These are phyloP conservation scores for Leptogaster cylindrica DNA, from an alignment of 2,888 invertebrate genomes.

Conservation along the genomic window DNA sequence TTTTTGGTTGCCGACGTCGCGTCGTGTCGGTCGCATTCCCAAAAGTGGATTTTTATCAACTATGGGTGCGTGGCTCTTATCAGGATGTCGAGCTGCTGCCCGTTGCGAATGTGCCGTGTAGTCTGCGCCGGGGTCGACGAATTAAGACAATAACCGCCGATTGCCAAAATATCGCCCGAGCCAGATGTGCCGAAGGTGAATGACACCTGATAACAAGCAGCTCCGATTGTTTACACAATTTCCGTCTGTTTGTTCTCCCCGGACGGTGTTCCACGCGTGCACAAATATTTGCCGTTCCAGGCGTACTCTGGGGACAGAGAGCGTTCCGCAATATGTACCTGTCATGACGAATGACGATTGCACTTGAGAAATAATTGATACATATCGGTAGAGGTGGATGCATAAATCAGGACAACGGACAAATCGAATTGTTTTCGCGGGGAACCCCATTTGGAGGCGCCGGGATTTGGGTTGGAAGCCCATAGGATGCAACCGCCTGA, in stretches of 20 bases:
- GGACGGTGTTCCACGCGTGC: neutral
- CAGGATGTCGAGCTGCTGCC: too few relatives aligned
- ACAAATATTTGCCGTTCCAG: slow-evolving; percentile 22
- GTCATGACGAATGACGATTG: slow-evolving; percentile 32
- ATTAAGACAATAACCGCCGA: slow-evolving; percentile 6
- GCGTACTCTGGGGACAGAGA: neutral
- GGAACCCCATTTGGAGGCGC: too few relatives aligned
- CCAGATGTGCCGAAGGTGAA: slow-evolving; percentile 8
- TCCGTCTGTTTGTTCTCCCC: slow-evolving; percentile 7
- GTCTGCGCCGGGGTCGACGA: slow-evolving; percentile 30
- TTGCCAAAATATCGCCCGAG: slow-evolving; percentile 18
- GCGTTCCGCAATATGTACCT: slow-evolving; percentile 15
- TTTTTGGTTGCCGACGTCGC: too few relatives aligned
- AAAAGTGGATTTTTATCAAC: too few relatives aligned
- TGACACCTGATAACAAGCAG: slow-evolving; percentile 18
- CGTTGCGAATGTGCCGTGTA: too few relatives aligned
- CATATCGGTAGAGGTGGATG: neutral
- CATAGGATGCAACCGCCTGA: too few relatives aligned
- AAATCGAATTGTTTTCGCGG: too few relatives aligned
- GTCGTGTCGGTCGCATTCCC: too few relatives aligned
- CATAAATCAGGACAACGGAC: too few relatives aligned
- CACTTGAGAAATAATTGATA: slow-evolving; percentile 16
- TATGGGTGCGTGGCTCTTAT: too few relatives aligned
- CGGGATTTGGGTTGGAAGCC: too few relatives aligned
- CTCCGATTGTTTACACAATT: slow-evolving; percentile 25